phyloP scores from a whole-genome alignment of 2,113 vertebrate genomes.

The Oplegnathus fasciatus region DNA sequence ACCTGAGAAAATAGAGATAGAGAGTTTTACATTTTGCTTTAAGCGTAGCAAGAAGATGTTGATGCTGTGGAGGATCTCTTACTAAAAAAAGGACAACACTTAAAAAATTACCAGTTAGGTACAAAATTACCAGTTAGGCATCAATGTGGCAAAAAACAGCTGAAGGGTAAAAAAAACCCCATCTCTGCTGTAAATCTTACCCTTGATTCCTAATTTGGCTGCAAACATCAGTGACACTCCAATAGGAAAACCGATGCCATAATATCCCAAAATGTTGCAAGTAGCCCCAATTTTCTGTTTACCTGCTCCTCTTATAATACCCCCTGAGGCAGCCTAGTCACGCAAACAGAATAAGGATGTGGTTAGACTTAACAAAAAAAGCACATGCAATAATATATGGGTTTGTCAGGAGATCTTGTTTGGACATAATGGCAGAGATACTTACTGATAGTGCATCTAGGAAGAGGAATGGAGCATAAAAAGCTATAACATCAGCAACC shows the following conservation, averaged over 20 bases:
- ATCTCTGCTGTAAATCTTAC: slow-evolving; percentile 71
- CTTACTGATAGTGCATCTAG: slow-evolving; percentile 78
- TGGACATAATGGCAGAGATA: background rate
- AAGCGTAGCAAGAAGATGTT: background rate
- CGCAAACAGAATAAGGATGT: background rate
- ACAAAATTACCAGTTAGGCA: background rate
- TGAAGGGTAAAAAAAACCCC: slow-evolving; percentile 5
- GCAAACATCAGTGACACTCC: slow-evolving; percentile 88
- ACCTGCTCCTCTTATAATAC: slow-evolving; percentile 87
- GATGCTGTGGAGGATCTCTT: background rate
- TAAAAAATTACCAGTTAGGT: background rate
- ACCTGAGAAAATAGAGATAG: slow-evolving; percentile 78
- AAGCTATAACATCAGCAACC: slow-evolving; percentile 69
- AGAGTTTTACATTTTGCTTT: slow-evolving; percentile 8
- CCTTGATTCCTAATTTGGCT: slow-evolving; percentile 86
- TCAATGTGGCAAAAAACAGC: slow-evolving; percentile 18
- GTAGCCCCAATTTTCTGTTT: slow-evolving; percentile 89
- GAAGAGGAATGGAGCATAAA: slow-evolving; percentile 79
- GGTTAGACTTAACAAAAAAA: background rate
- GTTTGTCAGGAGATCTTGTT: background rate
- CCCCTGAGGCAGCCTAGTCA: slow-evolving; percentile 77
- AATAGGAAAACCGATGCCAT: slow-evolving; percentile 86
- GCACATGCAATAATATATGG: background rate
- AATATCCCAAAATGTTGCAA: slow-evolving; percentile 83
- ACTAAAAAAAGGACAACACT: background rate